Evolutionary conservation across 2,113 vertebrate species (phyloP).

Genomic region (Furnarius figulus): DNA sequence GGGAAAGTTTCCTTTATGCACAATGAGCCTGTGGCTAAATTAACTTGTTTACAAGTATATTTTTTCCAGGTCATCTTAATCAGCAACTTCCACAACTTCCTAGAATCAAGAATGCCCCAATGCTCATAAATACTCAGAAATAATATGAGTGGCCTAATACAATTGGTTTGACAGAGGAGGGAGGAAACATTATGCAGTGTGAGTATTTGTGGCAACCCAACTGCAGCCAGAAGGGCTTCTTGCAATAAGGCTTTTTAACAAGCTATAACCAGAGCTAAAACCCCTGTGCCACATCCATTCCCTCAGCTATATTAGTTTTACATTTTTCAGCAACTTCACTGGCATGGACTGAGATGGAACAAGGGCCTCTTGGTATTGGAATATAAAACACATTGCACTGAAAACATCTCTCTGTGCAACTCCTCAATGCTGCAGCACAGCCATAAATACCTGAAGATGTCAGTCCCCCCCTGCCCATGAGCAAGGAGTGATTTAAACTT

Average conservation of each 20-base stretch:
- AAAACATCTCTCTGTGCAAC: neutral
- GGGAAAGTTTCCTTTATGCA: neutral
- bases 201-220: neutral
- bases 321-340: neutral
- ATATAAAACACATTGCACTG: fast-evolving
- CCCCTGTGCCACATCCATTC: neutral
- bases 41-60: neutral
- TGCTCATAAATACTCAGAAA: neutral
- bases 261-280: neutral
- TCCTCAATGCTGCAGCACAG: neutral
- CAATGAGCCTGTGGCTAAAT: neutral
- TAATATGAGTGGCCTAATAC: neutral
- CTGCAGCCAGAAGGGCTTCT: neutral
- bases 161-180: neutral
- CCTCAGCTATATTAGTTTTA: neutral
- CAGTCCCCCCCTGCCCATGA: neutral
- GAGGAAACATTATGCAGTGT: neutral
- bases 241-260: neutral
- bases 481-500: neutral
- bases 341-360: neutral
- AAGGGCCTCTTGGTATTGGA: neutral
- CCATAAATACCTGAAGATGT: neutral
- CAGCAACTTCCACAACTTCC: neutral
- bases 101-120: neutral
- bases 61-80: neutral